These are phyloP conservation scores for Ochropleura leucogaster DNA, from an alignment of 2,888 invertebrate genomes.

Conservation along the genomic window DNA sequence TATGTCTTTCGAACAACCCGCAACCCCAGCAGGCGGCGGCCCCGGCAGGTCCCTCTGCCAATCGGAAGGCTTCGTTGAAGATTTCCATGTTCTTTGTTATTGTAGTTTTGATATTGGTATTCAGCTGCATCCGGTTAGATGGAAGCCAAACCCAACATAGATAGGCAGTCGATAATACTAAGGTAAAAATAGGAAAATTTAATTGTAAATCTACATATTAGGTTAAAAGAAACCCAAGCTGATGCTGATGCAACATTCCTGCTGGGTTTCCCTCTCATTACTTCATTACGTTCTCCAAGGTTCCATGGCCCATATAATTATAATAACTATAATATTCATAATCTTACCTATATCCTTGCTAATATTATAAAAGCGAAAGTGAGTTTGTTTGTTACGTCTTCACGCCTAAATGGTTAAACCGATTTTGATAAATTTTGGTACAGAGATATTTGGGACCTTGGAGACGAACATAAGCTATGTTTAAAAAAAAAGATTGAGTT, in stretches of 20 bases:
- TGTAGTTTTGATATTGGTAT: neutral
- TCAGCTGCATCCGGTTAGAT: no score
- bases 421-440: no score
- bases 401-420: no score
- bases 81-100: neutral
- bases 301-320: slow-evolving; percentile 21
- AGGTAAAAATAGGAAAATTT: neutral
- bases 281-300: slow-evolving; percentile 1
- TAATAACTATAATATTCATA: slow-evolving; percentile 8
- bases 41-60: no score
- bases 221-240: neutral
- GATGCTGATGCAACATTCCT: neutral
- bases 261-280: slow-evolving; percentile 12
- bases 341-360: neutral
- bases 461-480: no score
- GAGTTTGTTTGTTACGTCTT: no score
- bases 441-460: no score
- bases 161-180: neutral
- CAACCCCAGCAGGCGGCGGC: no score
- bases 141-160: no score
- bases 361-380: no score
- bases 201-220: neutral
- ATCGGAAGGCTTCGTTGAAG: neutral
- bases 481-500: no score
- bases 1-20: no score